phyloP scores from a whole-genome alignment of 2,797 vertebrate species.

The Gallinago solitaria region DNA sequence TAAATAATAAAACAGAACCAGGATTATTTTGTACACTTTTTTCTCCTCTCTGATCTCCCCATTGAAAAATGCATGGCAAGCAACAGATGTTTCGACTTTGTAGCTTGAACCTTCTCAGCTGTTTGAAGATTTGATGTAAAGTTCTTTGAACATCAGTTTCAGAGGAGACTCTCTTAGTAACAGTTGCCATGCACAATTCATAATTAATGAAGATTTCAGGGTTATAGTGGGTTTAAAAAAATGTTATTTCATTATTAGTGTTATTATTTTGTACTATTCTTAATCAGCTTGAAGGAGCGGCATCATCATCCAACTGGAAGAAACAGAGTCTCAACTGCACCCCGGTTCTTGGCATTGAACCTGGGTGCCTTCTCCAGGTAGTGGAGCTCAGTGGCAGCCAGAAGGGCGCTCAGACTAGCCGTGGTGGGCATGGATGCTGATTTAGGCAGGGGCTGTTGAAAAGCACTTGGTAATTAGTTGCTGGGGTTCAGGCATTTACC shows the following conservation, averaged over 20 bases:
- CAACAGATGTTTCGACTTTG: slow-evolving; percentile 77
- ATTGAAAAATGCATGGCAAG: slow-evolving; percentile 75
- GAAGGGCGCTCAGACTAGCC: background rate
- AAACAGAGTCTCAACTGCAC: background rate
- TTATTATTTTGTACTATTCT: slow-evolving; percentile 15
- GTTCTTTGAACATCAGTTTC: slow-evolving; percentile 74
- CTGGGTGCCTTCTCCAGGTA: background rate
- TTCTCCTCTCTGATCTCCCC: slow-evolving; percentile 68
- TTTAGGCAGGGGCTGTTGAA: background rate
- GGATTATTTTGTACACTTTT: slow-evolving; percentile 73
- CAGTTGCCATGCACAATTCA: slow-evolving; percentile 78
- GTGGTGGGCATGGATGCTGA: background rate
- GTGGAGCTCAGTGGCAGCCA: background rate
- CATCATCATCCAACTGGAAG: background rate
- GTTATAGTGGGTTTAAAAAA: slow-evolving; percentile 49
- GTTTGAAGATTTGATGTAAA: slow-evolving; percentile 64
- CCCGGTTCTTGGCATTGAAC: fast-evolving
- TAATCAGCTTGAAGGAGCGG: slow-evolving; percentile 12
- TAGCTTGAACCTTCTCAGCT: slow-evolving; percentile 72
- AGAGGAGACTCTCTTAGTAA: slow-evolving; percentile 77
- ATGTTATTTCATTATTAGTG: slow-evolving; percentile 60
- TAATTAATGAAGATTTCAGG: slow-evolving; percentile 74
- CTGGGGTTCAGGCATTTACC: background rate
- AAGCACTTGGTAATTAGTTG: background rate
- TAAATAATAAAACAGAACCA: slow-evolving; percentile 72